Evolutionary conservation across 1,140 invertebrate genomes (phyloP).

Genomic region (Megalopta genalis): DNA sequence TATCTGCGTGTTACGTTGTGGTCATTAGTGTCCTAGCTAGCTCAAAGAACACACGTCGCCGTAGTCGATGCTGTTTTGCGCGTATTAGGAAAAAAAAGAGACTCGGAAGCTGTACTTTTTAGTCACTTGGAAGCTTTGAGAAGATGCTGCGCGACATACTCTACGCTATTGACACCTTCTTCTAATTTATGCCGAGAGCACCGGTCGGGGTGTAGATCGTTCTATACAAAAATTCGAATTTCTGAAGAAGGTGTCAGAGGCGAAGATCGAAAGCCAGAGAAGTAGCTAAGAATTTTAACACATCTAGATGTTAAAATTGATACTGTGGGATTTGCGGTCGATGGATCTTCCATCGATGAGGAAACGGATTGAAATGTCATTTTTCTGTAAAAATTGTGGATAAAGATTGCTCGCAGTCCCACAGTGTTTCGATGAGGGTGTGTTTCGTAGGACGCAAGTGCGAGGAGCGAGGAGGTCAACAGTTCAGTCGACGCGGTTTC

Average conservation of each 20-base stretch:
- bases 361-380: too few species aligned
- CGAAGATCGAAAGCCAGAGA: not conserved
- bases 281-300: not conserved
- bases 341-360: too few species aligned
- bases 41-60: not conserved
- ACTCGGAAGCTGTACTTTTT: slow-evolving; percentile 7
- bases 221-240: too few species aligned
- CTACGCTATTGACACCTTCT: not conserved
- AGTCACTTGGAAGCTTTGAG: not conserved
- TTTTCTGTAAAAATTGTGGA: too few species aligned
- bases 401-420: not conserved
- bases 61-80: not conserved
- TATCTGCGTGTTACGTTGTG: slow-evolving; percentile 20
- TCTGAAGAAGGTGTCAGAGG: slow-evolving; percentile 13
- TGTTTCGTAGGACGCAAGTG: not conserved
- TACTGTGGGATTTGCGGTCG: not conserved
- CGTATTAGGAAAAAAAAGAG: not conserved
- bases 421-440: not conserved
- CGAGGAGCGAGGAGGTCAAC: not conserved
- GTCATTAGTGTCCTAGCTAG: slow-evolving; percentile 27
- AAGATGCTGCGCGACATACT: not conserved
- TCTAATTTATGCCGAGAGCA: too few species aligned
- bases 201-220: too few species aligned
- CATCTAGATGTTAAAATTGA: not conserved
- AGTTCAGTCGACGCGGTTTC: not conserved